Conservation (phyloP, 2,113 vertebrate species). For the Melanotaenia duboulayi region DNA sequence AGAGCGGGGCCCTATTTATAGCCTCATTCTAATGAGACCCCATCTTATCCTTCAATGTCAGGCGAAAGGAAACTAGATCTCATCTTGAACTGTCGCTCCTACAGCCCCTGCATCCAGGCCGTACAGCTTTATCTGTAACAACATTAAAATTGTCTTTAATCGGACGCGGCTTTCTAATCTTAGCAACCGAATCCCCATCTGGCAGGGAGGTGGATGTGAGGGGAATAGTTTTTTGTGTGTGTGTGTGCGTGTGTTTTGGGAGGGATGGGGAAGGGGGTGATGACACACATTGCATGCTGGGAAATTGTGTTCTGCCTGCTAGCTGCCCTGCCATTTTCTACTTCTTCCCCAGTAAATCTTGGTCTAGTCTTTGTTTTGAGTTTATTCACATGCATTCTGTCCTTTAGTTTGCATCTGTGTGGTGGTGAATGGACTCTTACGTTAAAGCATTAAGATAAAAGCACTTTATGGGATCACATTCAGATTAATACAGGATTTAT, state of each 20-base stretch:
- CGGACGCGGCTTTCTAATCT: constrained; percentile 67
- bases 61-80: constrained; percentile 25
- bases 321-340: constrained; percentile 78
- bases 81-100: background rate
- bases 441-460: constrained; percentile 48
- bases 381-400: constrained; percentile 7
- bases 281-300: constrained; percentile 72
- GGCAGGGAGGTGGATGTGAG: constrained; percentile 58
- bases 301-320: constrained; percentile 66
- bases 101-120: constrained; percentile 1
- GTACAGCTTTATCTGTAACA: constrained; percentile 50
- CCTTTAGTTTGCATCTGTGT: background rate
- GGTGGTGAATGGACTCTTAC: constrained; percentile 11
- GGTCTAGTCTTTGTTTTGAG: background rate
- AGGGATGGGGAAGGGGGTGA: constrained; percentile 45
- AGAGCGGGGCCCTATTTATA: constrained; percentile 55
- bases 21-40: constrained; percentile 26
- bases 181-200: constrained; percentile 67
- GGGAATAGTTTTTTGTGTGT: constrained; percentile 64
- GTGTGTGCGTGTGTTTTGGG: constrained; percentile 8
- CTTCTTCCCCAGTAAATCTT: constrained; percentile 4
- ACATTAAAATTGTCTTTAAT: constrained; percentile 65
- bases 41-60: constrained; percentile 54
- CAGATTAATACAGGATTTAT: constrained; percentile 76
- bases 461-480: constrained; percentile 49